Evolutionary conservation across 2,113 vertebrate species (phyloP).

Genomic region (Mustela nigripes): DNA sequence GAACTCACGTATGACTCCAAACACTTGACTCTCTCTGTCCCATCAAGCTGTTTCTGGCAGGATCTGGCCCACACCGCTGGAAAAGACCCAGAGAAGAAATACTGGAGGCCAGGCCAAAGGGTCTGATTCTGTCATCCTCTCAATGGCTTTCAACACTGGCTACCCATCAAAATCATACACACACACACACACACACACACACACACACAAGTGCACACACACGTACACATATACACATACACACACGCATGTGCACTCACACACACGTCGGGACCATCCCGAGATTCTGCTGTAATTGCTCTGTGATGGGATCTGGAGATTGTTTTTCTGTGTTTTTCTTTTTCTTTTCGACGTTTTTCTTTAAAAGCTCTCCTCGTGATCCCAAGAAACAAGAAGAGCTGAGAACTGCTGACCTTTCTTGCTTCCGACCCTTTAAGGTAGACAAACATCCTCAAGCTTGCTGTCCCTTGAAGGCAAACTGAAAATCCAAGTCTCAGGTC

Average conservation of each 20-base stretch:
- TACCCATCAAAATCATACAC: background rate
- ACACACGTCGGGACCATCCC: background rate
- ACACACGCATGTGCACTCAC: background rate
- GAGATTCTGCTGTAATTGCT: background rate
- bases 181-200: too few relatives aligned
- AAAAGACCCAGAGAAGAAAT: background rate
- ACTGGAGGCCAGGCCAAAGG: background rate
- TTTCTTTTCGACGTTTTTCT: background rate
- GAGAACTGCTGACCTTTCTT: background rate
- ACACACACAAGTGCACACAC: accelerated
- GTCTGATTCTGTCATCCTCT: background rate
- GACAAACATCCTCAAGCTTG: too few relatives aligned
- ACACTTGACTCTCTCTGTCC: background rate
- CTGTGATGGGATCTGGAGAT: background rate
- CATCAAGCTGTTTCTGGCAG: background rate
- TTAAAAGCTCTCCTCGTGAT: background rate
- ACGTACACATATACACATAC: too few relatives aligned
- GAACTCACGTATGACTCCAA: background rate
- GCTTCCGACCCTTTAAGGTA: background rate
- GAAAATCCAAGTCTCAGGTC: background rate
- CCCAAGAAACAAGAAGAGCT: background rate
- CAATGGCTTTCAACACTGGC: background rate
- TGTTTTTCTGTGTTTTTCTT: too few relatives aligned
- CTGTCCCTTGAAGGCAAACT: background rate
- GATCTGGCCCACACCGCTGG: background rate